Evolutionary conservation across 2,113 vertebrate genomes (phyloP), one percentile per base, ranked within the genome.

Genomic region (Nothoprocta perdicaria): DNA sequence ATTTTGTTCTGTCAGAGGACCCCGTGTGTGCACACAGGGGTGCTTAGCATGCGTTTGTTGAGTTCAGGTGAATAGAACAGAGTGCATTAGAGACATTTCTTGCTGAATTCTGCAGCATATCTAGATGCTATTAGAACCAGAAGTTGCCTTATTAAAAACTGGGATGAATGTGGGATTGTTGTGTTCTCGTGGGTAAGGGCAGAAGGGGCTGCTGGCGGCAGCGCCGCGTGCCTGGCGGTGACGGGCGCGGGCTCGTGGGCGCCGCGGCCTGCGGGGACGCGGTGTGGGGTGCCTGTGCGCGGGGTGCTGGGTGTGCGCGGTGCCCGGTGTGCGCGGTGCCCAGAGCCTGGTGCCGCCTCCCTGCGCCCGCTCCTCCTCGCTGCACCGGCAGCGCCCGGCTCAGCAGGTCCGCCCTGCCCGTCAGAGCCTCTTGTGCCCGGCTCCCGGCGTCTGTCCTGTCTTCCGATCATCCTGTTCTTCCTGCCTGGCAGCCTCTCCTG

Each of bases 71-170:
- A 53, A 21, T 8, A 35, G 15, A 45, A 43, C 10, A 10, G 24
- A 12, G 52, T 15, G 27, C 3, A 14, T 48, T 10, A 26, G 50
- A 31, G 3, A 4, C 4, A 1, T 10, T 57, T 43, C 68, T 23
- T 2, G 3, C 29, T 3, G 52, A 12, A 31, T 12, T 11, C 35
- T 52, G 27, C 10, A 6, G 10, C 4, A 4, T 12, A 5, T 4
- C 13, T 21, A 3, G 45, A 21, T 2, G 1, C 24, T 2, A 14
- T 31, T 5, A 16, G 48, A 6, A 14, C 48, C 31, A 45, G 66
- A 12, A 22, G 2, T 5, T 1, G 17, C 22, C 57, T 40, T 16
- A 12, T 43, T 12, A 0, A 2, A 3, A 46, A 29, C 4, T 2
- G 10, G 50, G 18, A 8, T 0, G 21, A 3, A 1, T 13, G 8